Conservation (phyloP, 2,797 vertebrate species). For the Phaenicophaeus curvirostris region DNA sequence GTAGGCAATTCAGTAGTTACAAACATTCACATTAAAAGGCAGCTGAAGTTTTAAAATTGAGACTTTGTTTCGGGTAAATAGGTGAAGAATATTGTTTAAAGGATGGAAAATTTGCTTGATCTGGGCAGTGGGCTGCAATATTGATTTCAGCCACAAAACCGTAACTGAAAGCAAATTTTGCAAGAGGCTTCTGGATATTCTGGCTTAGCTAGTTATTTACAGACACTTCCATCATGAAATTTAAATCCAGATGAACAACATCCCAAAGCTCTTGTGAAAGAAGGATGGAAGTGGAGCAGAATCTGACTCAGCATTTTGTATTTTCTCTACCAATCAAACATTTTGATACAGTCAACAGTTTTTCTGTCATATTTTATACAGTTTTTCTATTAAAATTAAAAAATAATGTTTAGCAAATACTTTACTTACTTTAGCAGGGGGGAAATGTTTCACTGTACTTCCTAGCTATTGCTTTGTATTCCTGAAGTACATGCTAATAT, state of each 20-base stretch:
- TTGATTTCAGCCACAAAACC: not conserved
- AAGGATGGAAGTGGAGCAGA: not conserved
- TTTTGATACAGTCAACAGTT: conserved; percentile 3
- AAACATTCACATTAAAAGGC: not conserved
- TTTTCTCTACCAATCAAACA: not conserved
- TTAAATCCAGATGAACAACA: not conserved
- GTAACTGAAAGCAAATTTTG: not conserved
- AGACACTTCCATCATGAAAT: not conserved
- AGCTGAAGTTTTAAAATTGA: not conserved
- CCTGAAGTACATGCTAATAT: not conserved
- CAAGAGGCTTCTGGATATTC: not conserved
- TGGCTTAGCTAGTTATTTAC: not conserved
- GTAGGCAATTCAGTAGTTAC: not conserved
- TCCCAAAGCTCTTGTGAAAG: not conserved
- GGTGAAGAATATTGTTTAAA: not conserved
- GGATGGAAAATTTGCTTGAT: not conserved
- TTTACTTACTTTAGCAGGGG: not conserved
- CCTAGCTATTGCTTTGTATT: not conserved
- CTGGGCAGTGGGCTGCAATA: not conserved
- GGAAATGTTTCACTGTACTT: not conserved
- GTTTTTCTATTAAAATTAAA: conserved; percentile 18
- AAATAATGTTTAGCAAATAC: not conserved
- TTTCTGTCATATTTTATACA: not conserved
- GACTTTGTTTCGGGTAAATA: not conserved
- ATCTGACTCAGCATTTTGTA: not conserved